Conservation (phyloP, 2,113 vertebrate species). For the Danionella cerebrum region DNA sequence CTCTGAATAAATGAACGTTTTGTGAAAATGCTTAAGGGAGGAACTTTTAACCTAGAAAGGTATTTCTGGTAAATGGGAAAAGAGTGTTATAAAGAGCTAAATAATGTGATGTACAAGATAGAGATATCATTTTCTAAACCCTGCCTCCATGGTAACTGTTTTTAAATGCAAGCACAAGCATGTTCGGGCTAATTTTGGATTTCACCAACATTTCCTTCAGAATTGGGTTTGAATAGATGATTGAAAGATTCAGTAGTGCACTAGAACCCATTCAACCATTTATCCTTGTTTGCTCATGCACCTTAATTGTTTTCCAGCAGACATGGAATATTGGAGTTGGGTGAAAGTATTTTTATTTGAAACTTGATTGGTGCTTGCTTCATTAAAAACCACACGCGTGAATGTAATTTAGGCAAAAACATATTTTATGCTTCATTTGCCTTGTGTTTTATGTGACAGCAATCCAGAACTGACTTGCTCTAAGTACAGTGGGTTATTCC, state of each 20-base stretch:
- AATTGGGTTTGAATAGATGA: neutral
- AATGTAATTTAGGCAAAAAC: conserved; percentile 3
- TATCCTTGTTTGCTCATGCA: neutral
- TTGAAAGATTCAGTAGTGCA: neutral
- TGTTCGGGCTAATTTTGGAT: no score
- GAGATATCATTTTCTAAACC: no score
- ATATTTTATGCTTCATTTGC: conserved; percentile 8
- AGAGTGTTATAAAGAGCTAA: neutral
- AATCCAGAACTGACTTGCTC: neutral
- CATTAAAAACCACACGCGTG: neutral
- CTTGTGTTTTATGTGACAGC: neutral
- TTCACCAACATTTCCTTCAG: neutral
- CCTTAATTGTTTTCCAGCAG: neutral
- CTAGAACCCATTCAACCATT: no score
- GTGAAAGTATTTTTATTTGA: neutral
- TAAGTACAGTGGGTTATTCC: neutral
- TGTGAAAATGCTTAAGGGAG: conserved; percentile 9
- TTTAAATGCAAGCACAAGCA: no score
- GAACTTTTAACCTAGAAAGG: conserved; percentile 5
- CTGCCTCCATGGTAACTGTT: no score
- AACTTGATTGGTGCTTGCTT: no score
- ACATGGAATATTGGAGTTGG: neutral
- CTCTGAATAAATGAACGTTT: conserved; percentile 24
- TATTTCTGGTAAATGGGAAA: neutral
- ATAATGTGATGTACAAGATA: no score